These are phyloP conservation scores for Spilosoma lubricipeda DNA, from an alignment of 2,888 invertebrate species.

Conservation along the genomic window DNA sequence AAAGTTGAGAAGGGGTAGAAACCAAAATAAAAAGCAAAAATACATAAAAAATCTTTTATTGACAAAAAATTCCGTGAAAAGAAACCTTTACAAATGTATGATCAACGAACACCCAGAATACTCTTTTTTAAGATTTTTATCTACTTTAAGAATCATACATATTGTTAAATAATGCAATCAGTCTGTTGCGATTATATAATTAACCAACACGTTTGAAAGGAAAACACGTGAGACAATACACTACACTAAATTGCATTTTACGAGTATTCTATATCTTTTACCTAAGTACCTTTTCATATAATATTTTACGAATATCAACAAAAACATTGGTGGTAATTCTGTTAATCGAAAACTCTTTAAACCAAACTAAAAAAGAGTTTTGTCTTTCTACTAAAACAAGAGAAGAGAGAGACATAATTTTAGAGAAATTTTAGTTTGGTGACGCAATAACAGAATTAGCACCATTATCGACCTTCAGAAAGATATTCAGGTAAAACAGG, in stretches of 20 bases:
- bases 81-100: background rate
- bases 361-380: no score
- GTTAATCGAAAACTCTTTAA: no score
- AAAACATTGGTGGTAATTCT: background rate
- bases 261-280: no score
- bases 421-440: no score
- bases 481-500: no score
- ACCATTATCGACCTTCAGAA: no score
- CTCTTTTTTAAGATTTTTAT: background rate
- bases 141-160: background rate
- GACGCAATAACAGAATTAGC: no score
- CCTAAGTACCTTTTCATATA: background rate
- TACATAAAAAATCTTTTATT: slow-evolving; percentile 32
- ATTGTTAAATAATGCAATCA: background rate
- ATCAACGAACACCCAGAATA: slow-evolving; percentile 11
- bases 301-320: background rate
- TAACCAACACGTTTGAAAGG: background rate
- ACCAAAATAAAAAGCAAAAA: background rate
- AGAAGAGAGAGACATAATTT: no score
- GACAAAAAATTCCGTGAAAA: slow-evolving; percentile 36
- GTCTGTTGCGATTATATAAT: background rate
- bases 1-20: no score
- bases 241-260: background rate
- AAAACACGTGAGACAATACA: no score
- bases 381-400: no score